A percentile compares a stretch with the other conserved stretches of the same genome.
These are phyloP conservation scores for Melanchra persicariae DNA, from an alignment of 2,888 invertebrate species.

Conservation along the genomic window DNA sequence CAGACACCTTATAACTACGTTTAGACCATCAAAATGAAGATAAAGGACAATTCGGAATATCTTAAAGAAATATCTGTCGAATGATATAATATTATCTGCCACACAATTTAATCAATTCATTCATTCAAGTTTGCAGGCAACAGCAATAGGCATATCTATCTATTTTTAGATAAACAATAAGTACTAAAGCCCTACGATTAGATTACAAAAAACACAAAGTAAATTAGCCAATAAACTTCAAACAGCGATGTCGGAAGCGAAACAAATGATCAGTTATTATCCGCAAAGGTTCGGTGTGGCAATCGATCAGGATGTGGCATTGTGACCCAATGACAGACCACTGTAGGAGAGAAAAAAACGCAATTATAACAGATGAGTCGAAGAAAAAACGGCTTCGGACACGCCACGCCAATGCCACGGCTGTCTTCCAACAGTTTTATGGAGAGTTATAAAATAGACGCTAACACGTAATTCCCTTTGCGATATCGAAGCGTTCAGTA, in stretches of 20 bases:
- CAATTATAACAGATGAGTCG: conserved; percentile 71
- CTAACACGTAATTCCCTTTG: conserved; percentile 60
- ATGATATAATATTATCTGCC: neutral
- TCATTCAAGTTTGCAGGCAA: neutral
- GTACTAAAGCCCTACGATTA: conserved; percentile 20
- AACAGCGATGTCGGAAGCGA: conserved; percentile 67
- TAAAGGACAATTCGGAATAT: neutral
- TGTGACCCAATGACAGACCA: conserved; percentile 62
- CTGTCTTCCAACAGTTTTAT: conserved; percentile 66
- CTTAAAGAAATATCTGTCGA: neutral
- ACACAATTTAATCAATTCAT: neutral
- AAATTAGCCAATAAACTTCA: conserved; percentile 53
- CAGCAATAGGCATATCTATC: neutral
- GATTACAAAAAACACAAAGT: conserved; percentile 40
- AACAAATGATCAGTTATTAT: conserved; percentile 62
- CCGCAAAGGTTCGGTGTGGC: conserved; percentile 67
- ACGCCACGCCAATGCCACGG: conserved; percentile 76
- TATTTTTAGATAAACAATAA: conserved; percentile 20
- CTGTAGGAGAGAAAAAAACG: conserved; percentile 65
- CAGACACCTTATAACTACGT: neutral
- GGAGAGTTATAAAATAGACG: conserved; percentile 64
- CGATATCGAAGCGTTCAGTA: conserved; percentile 57
- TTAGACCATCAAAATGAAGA: neutral
- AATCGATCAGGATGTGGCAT: conserved; percentile 77
- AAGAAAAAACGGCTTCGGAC: conserved; percentile 66